Evolutionary conservation across 2,797 vertebrate genomes (phyloP).

Genomic region (Myotis pilosus): DNA sequence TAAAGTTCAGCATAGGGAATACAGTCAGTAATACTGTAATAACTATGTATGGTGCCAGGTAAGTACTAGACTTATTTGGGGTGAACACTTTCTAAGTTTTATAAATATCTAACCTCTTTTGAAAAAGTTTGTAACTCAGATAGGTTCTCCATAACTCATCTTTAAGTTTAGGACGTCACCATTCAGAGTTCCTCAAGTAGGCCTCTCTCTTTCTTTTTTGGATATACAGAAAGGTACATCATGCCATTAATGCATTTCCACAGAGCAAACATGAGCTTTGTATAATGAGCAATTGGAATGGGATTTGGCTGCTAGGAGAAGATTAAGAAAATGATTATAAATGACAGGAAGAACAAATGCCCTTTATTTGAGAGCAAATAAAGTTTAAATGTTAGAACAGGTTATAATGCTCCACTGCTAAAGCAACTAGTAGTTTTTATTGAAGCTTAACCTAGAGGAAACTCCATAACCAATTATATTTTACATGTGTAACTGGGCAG

Average conservation of each 20-base stretch:
- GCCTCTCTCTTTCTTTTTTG: background rate
- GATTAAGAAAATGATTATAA: slow-evolving; percentile 58
- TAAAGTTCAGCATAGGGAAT: background rate
- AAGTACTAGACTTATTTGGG: background rate
- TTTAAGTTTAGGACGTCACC: background rate
- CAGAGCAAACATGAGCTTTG: background rate
- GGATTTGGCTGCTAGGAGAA: background rate
- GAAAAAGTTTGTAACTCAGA: background rate
- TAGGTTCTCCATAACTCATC: background rate
- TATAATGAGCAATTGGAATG: background rate
- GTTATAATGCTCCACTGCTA: slow-evolving; percentile 27
- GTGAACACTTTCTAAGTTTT: background rate
- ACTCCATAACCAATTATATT: background rate
- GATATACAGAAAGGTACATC: background rate
- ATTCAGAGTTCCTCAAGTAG: background rate
- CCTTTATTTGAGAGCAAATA: slow-evolving; percentile 48
- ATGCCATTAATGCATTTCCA: slow-evolving; percentile 8
- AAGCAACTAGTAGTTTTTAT: slow-evolving; percentile 36
- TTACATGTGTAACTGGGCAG: background rate
- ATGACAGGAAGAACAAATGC: slow-evolving; percentile 37
- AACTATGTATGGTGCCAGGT: background rate
- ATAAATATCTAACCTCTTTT: background rate
- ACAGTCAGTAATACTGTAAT: background rate
- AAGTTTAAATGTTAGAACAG: slow-evolving; percentile 41
- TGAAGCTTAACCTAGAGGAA: slow-evolving; percentile 29